Evolutionary conservation across 2,888 invertebrate species (phyloP).

Genomic region (Antheraea assamensis): DNA sequence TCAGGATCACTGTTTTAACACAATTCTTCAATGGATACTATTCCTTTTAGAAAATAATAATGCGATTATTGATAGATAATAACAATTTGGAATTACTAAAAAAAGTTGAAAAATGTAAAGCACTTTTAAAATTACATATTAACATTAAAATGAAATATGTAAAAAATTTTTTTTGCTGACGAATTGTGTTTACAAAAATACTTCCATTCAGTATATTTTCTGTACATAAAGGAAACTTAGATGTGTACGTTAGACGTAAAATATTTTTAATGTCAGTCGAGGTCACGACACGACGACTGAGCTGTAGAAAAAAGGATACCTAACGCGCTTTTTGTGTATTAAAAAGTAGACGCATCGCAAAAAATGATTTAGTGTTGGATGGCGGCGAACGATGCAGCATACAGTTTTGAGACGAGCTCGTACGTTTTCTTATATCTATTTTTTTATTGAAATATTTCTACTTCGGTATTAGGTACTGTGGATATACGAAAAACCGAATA

Average conservation of each 20-base stretch:
- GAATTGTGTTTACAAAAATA: neutral
- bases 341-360: slow-evolving; percentile 69
- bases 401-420: neutral
- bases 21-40: neutral
- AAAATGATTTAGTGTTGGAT: slow-evolving; percentile 62
- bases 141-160: neutral
- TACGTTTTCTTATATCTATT: neutral
- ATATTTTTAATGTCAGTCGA: slow-evolving; percentile 72
- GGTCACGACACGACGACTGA: slow-evolving; percentile 71
- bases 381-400: slow-evolving; percentile 29
- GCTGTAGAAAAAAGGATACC: slow-evolving; percentile 63
- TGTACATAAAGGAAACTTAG: slow-evolving; percentile 34
- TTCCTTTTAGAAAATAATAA: neutral
- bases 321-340: slow-evolving; percentile 59
- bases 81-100: neutral
- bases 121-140: neutral
- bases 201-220: neutral
- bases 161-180: neutral
- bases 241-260: slow-evolving; percentile 64
- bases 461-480: neutral
- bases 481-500: neutral
- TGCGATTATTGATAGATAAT: neutral
- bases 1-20: neutral
- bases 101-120: neutral
- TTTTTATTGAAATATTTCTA: neutral